phyloP scores from a whole-genome alignment of 2,888 invertebrate species.

The Pogonocherus hispidulus region DNA sequence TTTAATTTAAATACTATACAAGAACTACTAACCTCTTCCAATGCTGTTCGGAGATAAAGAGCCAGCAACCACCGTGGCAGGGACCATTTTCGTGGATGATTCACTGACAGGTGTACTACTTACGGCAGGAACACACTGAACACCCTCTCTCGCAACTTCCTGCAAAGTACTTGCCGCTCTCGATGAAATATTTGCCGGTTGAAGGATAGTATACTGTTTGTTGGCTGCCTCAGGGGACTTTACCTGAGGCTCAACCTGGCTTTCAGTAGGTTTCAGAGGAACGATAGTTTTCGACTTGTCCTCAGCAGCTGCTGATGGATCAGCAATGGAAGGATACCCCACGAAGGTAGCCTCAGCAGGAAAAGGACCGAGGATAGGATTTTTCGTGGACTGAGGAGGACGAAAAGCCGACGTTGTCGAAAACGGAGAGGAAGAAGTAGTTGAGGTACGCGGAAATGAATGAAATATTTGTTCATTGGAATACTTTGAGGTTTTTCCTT shows the following conservation, averaged over 20 bases:
- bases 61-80: slow-evolving; percentile 62
- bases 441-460: slow-evolving; percentile 53
- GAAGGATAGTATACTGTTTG: slow-evolving; percentile 90
- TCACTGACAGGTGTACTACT: slow-evolving; percentile 62
- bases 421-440: slow-evolving; percentile 68
- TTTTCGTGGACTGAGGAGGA: slow-evolving; percentile 71
- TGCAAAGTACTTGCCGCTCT: slow-evolving; percentile 86
- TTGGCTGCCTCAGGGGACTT: slow-evolving; percentile 71
- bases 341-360: slow-evolving; percentile 83
- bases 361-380: slow-evolving; percentile 71
- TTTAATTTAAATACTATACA: too few species aligned
- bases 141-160: slow-evolving; percentile 78
- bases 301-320: slow-evolving; percentile 64
- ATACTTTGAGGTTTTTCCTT: slow-evolving; percentile 45
- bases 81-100: slow-evolving; percentile 61
- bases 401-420: slow-evolving; percentile 86
- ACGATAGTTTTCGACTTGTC: slow-evolving; percentile 69
- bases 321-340: slow-evolving; percentile 74
- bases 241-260: slow-evolving; percentile 56
- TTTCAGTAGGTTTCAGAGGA: slow-evolving; percentile 66
- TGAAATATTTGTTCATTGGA: slow-evolving; percentile 70
- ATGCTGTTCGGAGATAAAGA: slow-evolving; percentile 83
- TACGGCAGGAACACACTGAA: slow-evolving; percentile 71
- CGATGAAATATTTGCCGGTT: slow-evolving; percentile 86
- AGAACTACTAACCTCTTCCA: slow-evolving; percentile 78